A percentile compares a stretch with the other conserved stretches of the same genome.
Conservation (phyloP, 2,797 vertebrate genomes). For the Craterocephalus amniculus region DNA sequence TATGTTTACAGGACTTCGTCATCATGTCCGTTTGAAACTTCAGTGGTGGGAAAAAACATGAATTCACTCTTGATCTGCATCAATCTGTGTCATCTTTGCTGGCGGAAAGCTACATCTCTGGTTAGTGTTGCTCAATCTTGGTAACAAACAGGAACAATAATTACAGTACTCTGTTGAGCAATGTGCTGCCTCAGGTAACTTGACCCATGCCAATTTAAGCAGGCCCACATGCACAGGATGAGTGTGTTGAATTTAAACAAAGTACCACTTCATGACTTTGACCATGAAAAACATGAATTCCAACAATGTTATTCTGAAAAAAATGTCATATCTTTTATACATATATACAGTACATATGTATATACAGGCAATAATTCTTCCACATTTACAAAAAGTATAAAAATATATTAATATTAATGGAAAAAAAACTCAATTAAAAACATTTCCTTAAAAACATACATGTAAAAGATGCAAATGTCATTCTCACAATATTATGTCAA, state of each 20-base stretch:
- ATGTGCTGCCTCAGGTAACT: conserved; percentile 6
- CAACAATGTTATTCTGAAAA: background rate
- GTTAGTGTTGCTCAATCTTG: conserved; percentile 18
- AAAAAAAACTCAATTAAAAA: no score
- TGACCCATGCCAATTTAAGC: conserved; percentile 4
- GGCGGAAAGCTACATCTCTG: conserved; percentile 32
- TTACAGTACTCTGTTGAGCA: conserved; percentile 9
- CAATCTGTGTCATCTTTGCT: background rate
- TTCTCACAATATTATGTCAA: conserved; percentile 25
- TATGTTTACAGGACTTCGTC: no score
- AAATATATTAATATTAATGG: no score
- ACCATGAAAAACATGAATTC: background rate
- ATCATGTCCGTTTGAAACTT: no score
- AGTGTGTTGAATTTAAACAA: background rate
- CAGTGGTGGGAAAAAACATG: no score
- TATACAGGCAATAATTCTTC: background rate
- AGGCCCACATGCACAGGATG: background rate
- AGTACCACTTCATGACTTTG: background rate
- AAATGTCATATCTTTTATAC: no score
- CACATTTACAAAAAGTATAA: background rate
- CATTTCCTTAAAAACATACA: background rate
- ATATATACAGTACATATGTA: no score
- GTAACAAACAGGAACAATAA: background rate
- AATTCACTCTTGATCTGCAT: background rate
- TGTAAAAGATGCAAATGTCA: conserved; percentile 7